Evolutionary conservation across 92 coral and sea anemone genomes (phyloP), one percentile per base, ranked within the genome.

Genomic region (Meandrina meandrites): DNA sequence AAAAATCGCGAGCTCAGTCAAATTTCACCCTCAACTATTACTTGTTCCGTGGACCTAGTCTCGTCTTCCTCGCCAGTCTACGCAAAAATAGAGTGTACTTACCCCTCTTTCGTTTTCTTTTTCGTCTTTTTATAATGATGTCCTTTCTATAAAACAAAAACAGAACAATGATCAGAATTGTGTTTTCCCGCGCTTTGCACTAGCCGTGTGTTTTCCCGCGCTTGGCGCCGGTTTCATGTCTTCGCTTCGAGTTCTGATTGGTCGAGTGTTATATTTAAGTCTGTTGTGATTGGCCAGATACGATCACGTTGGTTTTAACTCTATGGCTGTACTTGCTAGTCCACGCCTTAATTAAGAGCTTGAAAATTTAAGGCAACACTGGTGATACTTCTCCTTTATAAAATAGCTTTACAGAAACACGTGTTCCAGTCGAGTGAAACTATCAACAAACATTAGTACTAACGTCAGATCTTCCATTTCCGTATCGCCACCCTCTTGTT

Each of bases 41-140:
- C 53, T 48, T 48, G 53, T 48, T 48, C 53, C 45, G 2, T 6
- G 53, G 53, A 48, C 45, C 28, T 1, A 27, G 35, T 66, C 34
- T 28, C 4, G 31, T 5, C 34, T 28, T 66, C 35, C 10, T 30
- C 3, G 2, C n/a, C 22, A 66, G 34, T 27, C 34, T 27, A 28
- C 15, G 32, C 34, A 66, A 1, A 18, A 24, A 50, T 62, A 15
- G 19, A 48, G 22, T 36, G 24, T 21, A 67, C 45, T 16, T 88
- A 96, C 98, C 98, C 88, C 88, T 95, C 88, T 95, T 96, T 89
- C 90, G 95, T 84, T 96, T 96, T 81, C 94, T 84, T 87, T 87
- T 87, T 80, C 93, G 79, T 86, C 89, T 78, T 80, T 93, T 96
- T 70, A 90, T 89, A 12, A 94, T 48, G 18, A 94, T 88, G 66